These are phyloP conservation scores for Nautilus pompilius DNA, from an alignment of 1,140 invertebrate genomes.

Conservation along the genomic window DNA sequence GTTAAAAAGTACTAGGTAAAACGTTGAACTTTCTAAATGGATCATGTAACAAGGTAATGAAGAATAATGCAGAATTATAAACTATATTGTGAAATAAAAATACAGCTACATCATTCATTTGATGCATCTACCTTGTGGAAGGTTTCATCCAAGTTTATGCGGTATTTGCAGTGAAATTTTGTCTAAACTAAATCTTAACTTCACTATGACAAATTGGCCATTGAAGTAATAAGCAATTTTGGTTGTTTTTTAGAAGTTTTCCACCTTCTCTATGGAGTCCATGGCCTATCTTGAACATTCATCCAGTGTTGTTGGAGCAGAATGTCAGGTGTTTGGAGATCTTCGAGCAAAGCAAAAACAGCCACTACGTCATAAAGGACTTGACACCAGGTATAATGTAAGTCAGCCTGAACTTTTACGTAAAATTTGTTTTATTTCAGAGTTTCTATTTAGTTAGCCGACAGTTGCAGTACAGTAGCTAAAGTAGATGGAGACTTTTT, in stretches of 20 bases:
- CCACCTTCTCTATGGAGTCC: slow-evolving; percentile 52
- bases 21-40: too few species aligned
- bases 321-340: slow-evolving; percentile 61
- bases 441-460: too few species aligned
- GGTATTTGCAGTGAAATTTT: too few species aligned
- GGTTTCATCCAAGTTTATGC: slow-evolving; percentile 1
- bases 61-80: neutral
- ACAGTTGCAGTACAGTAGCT: too few species aligned
- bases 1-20: too few species aligned
- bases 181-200: too few species aligned
- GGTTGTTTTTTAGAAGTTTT: slow-evolving; percentile 44
- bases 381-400: slow-evolving; percentile 59
- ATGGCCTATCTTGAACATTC: slow-evolving; percentile 60
- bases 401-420: too few species aligned
- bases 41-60: too few species aligned
- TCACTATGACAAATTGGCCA: too few species aligned
- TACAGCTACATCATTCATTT: neutral
- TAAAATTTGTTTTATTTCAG: neutral
- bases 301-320: slow-evolving; percentile 55
- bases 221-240: too few species aligned
- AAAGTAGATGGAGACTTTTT: neutral
- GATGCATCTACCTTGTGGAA: neutral
- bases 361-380: slow-evolving; percentile 59
- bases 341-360: slow-evolving; percentile 61
- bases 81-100: neutral